phyloP scores from a whole-genome alignment of 2,797 vertebrate species.

The Jordanella pulchra region DNA sequence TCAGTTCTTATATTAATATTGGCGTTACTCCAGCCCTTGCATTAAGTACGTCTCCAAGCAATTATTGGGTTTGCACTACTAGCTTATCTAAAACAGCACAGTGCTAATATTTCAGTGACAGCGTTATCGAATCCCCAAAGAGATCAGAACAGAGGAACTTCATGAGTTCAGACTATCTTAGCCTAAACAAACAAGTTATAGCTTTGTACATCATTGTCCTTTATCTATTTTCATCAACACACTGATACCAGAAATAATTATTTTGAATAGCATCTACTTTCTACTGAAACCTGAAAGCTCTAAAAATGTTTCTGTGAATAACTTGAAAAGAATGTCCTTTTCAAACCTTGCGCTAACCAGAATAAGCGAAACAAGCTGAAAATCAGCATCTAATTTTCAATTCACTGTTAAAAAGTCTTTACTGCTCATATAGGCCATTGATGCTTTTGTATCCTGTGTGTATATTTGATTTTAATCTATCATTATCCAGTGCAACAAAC shows the following conservation, averaged over 20 bases:
- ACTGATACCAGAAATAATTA: background rate
- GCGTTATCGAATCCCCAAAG: background rate
- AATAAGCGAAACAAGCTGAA: background rate
- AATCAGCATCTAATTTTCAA: background rate
- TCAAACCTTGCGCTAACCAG: background rate
- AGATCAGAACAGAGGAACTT: background rate
- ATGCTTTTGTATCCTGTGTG: background rate
- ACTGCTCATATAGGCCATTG: too few species aligned
- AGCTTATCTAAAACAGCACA: background rate
- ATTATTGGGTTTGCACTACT: background rate
- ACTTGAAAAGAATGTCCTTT: background rate
- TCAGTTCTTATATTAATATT: background rate
- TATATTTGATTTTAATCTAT: background rate
- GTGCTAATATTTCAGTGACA: background rate
- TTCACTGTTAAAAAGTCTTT: background rate
- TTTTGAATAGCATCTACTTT: background rate
- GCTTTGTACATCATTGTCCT: background rate
- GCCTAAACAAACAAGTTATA: background rate
- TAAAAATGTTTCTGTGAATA: background rate
- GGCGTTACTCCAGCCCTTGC: background rate
- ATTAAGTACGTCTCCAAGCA: background rate
- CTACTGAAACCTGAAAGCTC: background rate
- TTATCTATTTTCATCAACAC: background rate
- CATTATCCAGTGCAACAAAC: too few species aligned
- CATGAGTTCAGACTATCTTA: background rate